Base-by-base conservation (phyloP, 2,113 vertebrate genomes). In the Gadus chalcogrammus region DNA sequence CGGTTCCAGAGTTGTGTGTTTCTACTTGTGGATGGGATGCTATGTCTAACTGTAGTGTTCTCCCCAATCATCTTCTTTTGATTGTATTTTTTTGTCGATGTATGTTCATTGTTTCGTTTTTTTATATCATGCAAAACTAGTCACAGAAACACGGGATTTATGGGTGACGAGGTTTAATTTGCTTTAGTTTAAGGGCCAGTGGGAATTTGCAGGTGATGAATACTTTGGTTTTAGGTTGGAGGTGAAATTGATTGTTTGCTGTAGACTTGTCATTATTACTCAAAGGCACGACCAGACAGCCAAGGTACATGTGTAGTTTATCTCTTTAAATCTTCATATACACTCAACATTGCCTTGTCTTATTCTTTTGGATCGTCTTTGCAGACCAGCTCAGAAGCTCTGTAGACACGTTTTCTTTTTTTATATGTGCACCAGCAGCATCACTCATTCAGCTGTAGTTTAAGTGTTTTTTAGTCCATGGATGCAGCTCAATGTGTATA, bases 381-480 rank as follows among this genome's bases (percentile, higher is more conserved):
- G 74, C 73, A 75, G 73, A 75, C 66, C 22, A 64, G 77, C 82
- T 77, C 76, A 77, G 66, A 5, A 3, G 17, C 65, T 69, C 52
- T 77, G 64, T 77, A 65, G 67, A 72, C 61, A 73, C 67, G 69
- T 52, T 78, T 65, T 80, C 70, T 73, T 68, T 76, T 79, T 65
- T 78, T 71, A 65, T 75, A 77, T 74, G 68, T 60, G 73, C 79
- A 70, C 75, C 82, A 68, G 75, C 74, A 53, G 78, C 48, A 15
- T 84, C 74, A 70, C 79, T 78, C 79, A 80, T 79, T 77, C 65
- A 78, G 48, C 79, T 63, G 58, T 61, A 48, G 38, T 70, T 70
- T 74, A 65, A 56, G 74, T 80, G 78, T 78, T 73, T 83, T 48
- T 69, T 74, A 78, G 62, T 84, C 65, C 75, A 12, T 11, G 56